Percentiles rank a stretch among this genome's conserved stretches.
phyloP scores from a whole-genome alignment of 2,797 vertebrate genomes.

The Pteronotus mesoamericanus region DNA sequence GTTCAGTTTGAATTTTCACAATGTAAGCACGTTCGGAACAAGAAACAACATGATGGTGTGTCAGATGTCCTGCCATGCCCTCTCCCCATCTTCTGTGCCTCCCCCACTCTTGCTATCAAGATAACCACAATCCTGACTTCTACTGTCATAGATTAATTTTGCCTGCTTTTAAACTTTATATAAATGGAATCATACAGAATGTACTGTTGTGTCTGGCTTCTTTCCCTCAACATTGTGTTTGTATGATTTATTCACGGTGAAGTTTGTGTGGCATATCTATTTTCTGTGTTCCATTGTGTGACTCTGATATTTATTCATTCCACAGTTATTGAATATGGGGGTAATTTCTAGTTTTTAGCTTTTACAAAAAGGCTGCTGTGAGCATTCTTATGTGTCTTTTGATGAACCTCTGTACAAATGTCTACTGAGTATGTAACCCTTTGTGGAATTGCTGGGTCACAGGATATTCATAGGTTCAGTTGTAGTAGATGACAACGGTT shows the following conservation, averaged over 20 bases:
- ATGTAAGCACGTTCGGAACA: not conserved
- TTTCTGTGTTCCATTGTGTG: conserved; percentile 20
- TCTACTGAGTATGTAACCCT: not conserved
- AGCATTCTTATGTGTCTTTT: not conserved
- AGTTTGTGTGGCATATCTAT: not conserved
- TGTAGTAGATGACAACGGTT: not conserved
- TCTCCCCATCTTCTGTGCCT: not conserved
- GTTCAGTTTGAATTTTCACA: not conserved
- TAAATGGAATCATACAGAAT: not conserved
- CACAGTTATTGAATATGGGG: not conserved
- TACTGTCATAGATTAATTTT: not conserved
- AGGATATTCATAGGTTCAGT: not conserved
- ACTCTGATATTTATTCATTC: not conserved
- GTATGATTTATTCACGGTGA: not conserved
- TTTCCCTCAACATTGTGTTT: not conserved
- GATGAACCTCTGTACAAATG: not conserved
- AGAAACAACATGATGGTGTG: not conserved
- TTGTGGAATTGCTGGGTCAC: not conserved
- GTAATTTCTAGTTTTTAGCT: conserved; percentile 38
- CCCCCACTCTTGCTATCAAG: not conserved
- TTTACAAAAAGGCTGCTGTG: not conserved
- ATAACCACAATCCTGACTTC: not conserved
- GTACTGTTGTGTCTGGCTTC: not conserved
- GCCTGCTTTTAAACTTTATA: not conserved
- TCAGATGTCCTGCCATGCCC: not conserved